Evolutionary conservation across 2,888 invertebrate species (phyloP).

Genomic region (Aleiodes leptofemur): DNA sequence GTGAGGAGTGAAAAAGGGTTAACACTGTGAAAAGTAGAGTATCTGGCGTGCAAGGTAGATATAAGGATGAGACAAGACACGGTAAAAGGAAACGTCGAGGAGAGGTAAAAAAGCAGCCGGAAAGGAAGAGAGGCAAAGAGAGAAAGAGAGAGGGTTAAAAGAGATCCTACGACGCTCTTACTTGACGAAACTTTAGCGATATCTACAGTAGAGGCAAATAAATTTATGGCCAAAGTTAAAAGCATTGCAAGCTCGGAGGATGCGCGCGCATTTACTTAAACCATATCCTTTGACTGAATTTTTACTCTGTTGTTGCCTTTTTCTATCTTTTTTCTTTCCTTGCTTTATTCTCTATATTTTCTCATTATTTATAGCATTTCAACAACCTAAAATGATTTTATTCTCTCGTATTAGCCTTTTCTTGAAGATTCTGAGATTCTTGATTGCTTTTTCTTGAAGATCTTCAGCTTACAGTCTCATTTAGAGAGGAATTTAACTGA

Average conservation of each 20-base stretch:
- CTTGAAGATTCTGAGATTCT: slow-evolving; percentile 36
- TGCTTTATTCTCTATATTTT: slow-evolving; percentile 2
- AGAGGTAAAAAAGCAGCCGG: slow-evolving; percentile 40
- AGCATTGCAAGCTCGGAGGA: slow-evolving; percentile 65
- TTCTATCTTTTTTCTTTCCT: slow-evolving; percentile 43
- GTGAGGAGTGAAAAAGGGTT: slow-evolving; percentile 15
- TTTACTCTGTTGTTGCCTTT: slow-evolving; percentile 44
- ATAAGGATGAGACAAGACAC: slow-evolving; percentile 45
- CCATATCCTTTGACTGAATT: slow-evolving; percentile 39
- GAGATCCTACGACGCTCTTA: slow-evolving; percentile 53
- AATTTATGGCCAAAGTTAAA: slow-evolving; percentile 73
- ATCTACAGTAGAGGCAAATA: slow-evolving; percentile 66
- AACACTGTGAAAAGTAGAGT: slow-evolving; percentile 46
- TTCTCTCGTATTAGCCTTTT: no score
- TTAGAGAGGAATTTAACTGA: slow-evolving; percentile 34
- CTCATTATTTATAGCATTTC: no score
- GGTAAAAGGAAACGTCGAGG: slow-evolving; percentile 47
- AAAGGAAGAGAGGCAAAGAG: slow-evolving; percentile 48
- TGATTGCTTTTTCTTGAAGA: slow-evolving; percentile 29
- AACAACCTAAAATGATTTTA: no score
- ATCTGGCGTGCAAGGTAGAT: slow-evolving; percentile 40
- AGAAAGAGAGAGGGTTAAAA: slow-evolving; percentile 44
- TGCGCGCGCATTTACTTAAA: slow-evolving; percentile 45
- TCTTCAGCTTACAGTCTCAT: neutral
- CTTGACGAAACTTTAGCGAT: slow-evolving; percentile 70